Evolutionary conservation across 64 coral and sea anemone genomes (phyloP).

Genomic region (Acropora tenuis): DNA sequence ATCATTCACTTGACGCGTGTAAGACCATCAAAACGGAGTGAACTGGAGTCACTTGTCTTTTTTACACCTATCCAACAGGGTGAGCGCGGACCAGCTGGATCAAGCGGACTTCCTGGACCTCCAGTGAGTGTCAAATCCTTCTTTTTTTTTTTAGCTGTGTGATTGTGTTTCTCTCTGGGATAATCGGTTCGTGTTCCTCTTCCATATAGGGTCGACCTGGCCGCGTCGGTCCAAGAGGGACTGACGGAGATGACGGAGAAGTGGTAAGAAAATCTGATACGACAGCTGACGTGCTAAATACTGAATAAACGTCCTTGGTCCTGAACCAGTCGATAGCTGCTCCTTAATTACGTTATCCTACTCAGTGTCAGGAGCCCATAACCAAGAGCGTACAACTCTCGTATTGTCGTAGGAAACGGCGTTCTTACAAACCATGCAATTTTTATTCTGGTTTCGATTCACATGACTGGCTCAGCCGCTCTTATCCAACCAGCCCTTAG

Average conservation of each 20-base stretch:
- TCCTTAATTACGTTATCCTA: too few relatives aligned
- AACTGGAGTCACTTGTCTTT: not conserved
- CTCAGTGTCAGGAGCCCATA: too few relatives aligned
- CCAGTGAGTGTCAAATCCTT: not conserved
- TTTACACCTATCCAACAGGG: not conserved
- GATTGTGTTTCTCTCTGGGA: not conserved
- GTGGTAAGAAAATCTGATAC: not conserved
- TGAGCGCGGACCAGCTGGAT: constrained; percentile 24
- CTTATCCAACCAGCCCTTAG: too few relatives aligned
- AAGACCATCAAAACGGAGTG: not conserved
- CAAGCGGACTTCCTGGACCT: constrained; percentile 16
- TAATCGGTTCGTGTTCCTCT: not conserved
- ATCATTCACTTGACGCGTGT: too few relatives aligned
- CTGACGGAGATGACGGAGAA: constrained; percentile 11
- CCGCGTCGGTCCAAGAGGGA: not conserved
- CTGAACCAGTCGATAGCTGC: too few relatives aligned
- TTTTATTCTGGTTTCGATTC: too few relatives aligned
- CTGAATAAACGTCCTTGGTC: too few relatives aligned
- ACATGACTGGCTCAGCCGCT: too few relatives aligned
- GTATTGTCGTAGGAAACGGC: too few relatives aligned
- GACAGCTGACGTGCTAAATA: not conserved
- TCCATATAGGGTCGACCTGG: not conserved
- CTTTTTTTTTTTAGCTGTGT: not conserved
- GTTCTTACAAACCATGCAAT: too few relatives aligned
- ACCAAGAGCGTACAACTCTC: too few relatives aligned